Evolutionary conservation across 2,888 invertebrate genomes (phyloP).

Genomic region (Andrena praecox): DNA sequence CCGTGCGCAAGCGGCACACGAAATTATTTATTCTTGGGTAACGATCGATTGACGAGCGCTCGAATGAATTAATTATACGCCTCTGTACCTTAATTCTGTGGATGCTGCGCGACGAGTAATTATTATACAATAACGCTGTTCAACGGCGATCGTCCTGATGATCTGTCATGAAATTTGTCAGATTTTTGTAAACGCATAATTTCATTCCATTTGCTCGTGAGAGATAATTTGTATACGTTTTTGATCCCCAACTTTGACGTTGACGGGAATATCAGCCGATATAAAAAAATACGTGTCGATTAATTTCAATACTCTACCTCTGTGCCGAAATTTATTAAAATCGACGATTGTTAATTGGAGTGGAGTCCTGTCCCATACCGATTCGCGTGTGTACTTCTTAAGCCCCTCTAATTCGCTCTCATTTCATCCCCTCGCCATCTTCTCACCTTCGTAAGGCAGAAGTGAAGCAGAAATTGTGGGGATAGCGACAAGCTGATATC

Average conservation of each 20-base stretch:
- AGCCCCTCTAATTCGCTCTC: too few relatives aligned
- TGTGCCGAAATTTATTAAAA: too few relatives aligned
- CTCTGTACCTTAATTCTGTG: constrained; percentile 27
- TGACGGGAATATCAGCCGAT: not conserved
- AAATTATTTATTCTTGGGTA: constrained; percentile 61
- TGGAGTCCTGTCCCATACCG: too few relatives aligned
- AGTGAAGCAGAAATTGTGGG: not conserved
- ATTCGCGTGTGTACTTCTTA: too few relatives aligned
- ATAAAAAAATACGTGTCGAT: too few relatives aligned
- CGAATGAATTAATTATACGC: constrained; percentile 58
- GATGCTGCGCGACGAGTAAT: constrained; percentile 28
- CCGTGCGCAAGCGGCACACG: constrained; percentile 35
- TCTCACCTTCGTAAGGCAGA: too few relatives aligned
- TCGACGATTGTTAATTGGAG: too few relatives aligned
- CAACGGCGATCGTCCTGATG: not conserved
- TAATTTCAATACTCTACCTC: too few relatives aligned
- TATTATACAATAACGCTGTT: constrained; percentile 28
- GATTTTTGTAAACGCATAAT: not conserved
- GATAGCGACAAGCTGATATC: not conserved
- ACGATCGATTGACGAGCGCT: constrained; percentile 58
- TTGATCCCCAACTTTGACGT: not conserved
- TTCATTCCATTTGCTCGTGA: too few relatives aligned
- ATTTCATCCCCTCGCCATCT: too few relatives aligned
- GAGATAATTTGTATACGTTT: not conserved
- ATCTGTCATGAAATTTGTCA: not conserved